Conservation (phyloP, 2,888 invertebrate species). For the Strigamia crassipes region DNA sequence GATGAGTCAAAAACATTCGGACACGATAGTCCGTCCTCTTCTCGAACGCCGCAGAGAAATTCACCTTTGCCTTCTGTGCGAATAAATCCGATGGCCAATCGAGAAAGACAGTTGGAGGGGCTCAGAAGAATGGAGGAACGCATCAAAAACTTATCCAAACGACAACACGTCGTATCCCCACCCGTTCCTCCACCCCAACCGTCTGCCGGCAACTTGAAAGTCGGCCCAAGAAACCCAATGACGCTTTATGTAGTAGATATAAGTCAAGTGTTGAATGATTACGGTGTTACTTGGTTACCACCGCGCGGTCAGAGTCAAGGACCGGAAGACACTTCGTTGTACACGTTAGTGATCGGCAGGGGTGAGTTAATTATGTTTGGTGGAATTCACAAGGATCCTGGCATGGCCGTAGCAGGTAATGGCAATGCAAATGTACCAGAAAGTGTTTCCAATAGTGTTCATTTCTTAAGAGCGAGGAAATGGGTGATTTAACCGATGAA, state of each 20-base stretch:
- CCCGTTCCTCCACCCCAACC: constrained; percentile 18
- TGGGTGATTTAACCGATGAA: constrained; percentile 52
- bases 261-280: constrained; percentile 69
- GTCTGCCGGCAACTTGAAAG: constrained; percentile 39
- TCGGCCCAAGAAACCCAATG: constrained; percentile 66
- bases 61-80: constrained; percentile 56
- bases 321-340: constrained; percentile 88
- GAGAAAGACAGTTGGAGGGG: constrained; percentile 69
- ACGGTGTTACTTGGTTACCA: constrained; percentile 62
- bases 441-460: constrained; percentile 76
- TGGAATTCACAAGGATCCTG: constrained; percentile 81
- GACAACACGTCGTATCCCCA: constrained; percentile 33
- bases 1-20: neutral
- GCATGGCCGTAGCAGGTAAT: constrained; percentile 59
- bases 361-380: constrained; percentile 95
- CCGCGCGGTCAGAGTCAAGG: constrained; percentile 52
- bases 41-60: neutral
- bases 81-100: constrained; percentile 61
- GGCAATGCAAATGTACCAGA: constrained; percentile 56
- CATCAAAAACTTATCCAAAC: constrained; percentile 53
- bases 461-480: constrained; percentile 73
- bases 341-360: constrained; percentile 84
- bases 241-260: constrained; percentile 87
- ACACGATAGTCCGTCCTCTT: neutral
- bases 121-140: constrained; percentile 70